Percentiles rank a stretch among this genome's conserved stretches.
Evolutionary conservation across 2,797 vertebrate genomes (phyloP).

Genomic region (Gymnopithys bicolor): DNA sequence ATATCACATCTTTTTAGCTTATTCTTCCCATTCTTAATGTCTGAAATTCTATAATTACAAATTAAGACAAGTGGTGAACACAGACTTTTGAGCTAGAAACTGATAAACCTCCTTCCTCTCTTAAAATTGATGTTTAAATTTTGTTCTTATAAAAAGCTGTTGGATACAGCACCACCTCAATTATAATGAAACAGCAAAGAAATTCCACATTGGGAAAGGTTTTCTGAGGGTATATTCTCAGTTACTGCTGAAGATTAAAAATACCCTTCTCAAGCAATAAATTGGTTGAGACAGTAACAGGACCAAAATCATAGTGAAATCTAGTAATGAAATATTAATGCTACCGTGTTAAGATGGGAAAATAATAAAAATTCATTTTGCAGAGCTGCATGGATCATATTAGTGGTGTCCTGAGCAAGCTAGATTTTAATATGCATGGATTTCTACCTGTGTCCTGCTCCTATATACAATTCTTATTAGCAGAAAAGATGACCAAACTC

Average conservation of each 20-base stretch:
- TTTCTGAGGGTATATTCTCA: constrained; percentile 68
- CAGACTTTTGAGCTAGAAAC: not conserved
- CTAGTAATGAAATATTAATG: constrained; percentile 74
- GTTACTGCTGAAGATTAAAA: constrained; percentile 68
- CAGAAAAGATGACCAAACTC: constrained; percentile 41
- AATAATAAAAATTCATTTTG: constrained; percentile 68
- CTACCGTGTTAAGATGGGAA: constrained; percentile 47
- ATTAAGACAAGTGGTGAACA: not conserved
- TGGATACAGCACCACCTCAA: constrained; percentile 38
- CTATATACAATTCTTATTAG: not conserved
- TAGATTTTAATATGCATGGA: not conserved
- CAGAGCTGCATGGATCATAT: not conserved
- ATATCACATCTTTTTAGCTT: not conserved
- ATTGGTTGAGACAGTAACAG: constrained; percentile 72
- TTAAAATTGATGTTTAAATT: not conserved
- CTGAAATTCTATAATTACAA: constrained; percentile 10
- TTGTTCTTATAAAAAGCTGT: constrained; percentile 32
- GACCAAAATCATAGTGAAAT: constrained; percentile 70
- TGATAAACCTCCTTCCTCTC: not conserved
- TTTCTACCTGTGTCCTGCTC: not conserved
- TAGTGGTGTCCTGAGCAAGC: not conserved
- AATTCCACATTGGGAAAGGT: constrained; percentile 51
- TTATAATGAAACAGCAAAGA: constrained; percentile 40
- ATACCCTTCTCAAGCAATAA: constrained; percentile 69
- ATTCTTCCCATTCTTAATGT: not conserved